phyloP scores from a whole-genome alignment of 2,797 vertebrate species.

The Ctenopoma kingsleyae region DNA sequence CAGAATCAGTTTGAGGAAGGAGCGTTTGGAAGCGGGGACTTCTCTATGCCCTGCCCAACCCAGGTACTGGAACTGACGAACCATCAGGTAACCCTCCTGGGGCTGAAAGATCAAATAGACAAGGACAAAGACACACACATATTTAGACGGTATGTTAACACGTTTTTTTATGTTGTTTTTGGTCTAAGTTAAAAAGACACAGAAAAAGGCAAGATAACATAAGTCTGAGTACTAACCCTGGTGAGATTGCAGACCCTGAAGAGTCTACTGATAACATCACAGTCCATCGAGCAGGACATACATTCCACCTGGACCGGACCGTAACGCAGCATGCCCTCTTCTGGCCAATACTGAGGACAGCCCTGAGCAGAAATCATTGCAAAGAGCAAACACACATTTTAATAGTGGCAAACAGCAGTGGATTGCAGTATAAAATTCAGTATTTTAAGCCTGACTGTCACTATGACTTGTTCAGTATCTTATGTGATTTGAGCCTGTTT shows the following conservation, averaged over 20 bases:
- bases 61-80: conserved; percentile 97
- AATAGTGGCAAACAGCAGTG: too few species aligned
- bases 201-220: background rate
- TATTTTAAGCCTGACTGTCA: too few species aligned
- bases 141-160: background rate
- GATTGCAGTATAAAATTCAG: too few species aligned
- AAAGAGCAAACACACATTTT: background rate
- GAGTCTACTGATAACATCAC: conserved; percentile 95
- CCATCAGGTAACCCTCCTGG: conserved; percentile 98
- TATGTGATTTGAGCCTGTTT: too few species aligned
- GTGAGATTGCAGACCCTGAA: conserved; percentile 99
- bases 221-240: conserved; percentile 85
- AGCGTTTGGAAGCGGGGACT: conserved; percentile 95
- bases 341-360: conserved; percentile 98
- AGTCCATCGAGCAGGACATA: conserved; percentile 98
- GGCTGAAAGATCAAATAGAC: conserved; percentile 83
- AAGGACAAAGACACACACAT: too few species aligned
- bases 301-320: conserved; percentile 98
- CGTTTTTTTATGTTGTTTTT: too few species aligned
- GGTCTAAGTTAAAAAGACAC: background rate
- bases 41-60: conserved; percentile 97
- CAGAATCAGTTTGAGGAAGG: conserved; percentile 97
- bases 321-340: conserved; percentile 95
- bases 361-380: conserved; percentile 81
- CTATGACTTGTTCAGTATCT: too few species aligned